A percentile compares a stretch with the other conserved stretches of the same genome.
phyloP scores from a whole-genome alignment of 2,888 invertebrate species.

The Napeogenes sylphis region DNA sequence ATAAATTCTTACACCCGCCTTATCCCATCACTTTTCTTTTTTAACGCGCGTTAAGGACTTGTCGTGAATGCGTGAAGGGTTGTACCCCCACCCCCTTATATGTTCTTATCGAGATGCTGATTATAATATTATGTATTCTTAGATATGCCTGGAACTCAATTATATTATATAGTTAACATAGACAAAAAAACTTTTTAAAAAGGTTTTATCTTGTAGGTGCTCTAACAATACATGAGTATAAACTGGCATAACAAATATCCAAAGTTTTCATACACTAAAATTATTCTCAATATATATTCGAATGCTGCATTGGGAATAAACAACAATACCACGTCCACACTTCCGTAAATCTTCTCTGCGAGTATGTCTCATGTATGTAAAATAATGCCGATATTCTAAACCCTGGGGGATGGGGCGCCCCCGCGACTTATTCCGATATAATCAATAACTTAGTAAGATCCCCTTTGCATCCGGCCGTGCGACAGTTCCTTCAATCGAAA shows the following conservation, averaged over 20 bases:
- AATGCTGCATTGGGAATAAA: constrained; percentile 25
- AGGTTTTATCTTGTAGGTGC: no score
- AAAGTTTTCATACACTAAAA: no score
- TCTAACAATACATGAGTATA: no score
- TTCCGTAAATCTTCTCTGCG: constrained; percentile 65
- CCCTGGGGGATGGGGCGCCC: constrained; percentile 57
- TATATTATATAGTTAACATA: no score
- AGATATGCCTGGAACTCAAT: no score
- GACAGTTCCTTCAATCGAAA: constrained; percentile 73
- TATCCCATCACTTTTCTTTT: constrained; percentile 73
- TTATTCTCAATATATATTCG: no score
- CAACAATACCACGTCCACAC: constrained; percentile 36
- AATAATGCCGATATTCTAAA: constrained; percentile 75
- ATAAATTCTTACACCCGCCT: constrained; percentile 72
- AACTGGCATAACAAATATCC: no score
- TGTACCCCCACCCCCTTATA: constrained; percentile 63
- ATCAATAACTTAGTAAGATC: constrained; percentile 78
- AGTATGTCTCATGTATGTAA: constrained; percentile 76
- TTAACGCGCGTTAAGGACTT: constrained; percentile 77
- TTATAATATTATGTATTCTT: constrained; percentile 24
- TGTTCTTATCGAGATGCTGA: constrained; percentile 52
- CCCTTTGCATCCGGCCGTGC: constrained; percentile 76
- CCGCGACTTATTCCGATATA: constrained; percentile 77
- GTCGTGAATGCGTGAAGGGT: constrained; percentile 75
- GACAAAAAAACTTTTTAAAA: no score